Base-by-base conservation (phyloP, 2,797 vertebrate genomes). In the Leptoclinus maculatus region DNA sequence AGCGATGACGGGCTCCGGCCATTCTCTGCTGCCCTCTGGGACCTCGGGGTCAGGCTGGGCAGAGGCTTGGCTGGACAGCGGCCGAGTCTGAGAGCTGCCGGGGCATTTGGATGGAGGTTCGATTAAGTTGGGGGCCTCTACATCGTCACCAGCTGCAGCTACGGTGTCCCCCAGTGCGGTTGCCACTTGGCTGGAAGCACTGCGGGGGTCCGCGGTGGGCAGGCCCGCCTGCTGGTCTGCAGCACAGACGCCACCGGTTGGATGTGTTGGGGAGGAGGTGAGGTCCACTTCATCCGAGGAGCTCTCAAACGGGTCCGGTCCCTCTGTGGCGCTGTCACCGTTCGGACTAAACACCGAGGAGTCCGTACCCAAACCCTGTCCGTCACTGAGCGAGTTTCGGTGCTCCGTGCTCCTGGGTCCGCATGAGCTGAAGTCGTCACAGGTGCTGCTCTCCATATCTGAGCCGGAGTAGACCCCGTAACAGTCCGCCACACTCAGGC, bases 281-380 rank as follows among this genome's bases (percentile, higher is more conserved):
- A 94, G 89, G 7, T 97, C 96, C 0, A 96, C 83, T 58, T 97
- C 97, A 49, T 97, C 97, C 0, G 96, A 97, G 8, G 96, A 96
- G 88, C 96, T 95, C 89, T 96, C 94, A 74, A 96, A 96, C 0
- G 95, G 95, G 59, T 97, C 97, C 17, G 95, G 94, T 1, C 92
- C 96, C 70, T 96, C 96, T 0, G 95, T 93, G 84, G 94, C 95
- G 4, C 96, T 96, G 90, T 97, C 96, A 25, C 94, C 94, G 76
- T 93, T 93, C 4, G 94, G 94, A 76, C 95, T 96, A 62, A 92
- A 63, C 67, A 93, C 94, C 1, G 89, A 92, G 17, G 95, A 95
- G 87, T 97, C 96, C 0, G 92, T 87, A 38, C 95, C 95, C 84
- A 87, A 16, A 29, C 90, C 88, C n/a, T 84, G 79, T 1, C 91